These are phyloP conservation scores for Tipula unca DNA, from an alignment of 2,888 invertebrate species.

Conservation along the genomic window DNA sequence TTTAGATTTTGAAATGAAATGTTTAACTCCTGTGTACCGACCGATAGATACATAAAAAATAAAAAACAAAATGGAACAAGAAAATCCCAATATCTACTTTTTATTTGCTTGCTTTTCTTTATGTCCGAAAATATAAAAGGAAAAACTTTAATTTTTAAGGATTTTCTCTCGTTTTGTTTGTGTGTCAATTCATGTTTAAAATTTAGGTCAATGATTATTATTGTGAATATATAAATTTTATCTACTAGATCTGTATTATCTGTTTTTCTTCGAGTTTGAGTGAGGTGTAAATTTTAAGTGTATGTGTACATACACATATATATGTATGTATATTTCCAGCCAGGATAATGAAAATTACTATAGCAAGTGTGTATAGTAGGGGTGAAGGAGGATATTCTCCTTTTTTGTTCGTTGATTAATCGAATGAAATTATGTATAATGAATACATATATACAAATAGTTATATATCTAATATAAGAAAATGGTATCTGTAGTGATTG, in stretches of 20 bases:
- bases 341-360: no score
- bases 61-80: neutral
- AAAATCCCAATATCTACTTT: neutral
- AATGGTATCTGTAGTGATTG: no score
- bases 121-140: neutral
- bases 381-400: no score
- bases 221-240: neutral
- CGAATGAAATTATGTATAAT: no score
- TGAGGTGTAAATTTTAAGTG: neutral
- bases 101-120: neutral
- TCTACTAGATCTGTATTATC: neutral
- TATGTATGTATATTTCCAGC: no score
- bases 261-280: neutral
- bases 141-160: neutral
- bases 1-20: neutral
- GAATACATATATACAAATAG: no score
- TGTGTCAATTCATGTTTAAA: constrained; percentile 14
- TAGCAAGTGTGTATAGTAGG: no score
- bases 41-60: neutral
- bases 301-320: no score
- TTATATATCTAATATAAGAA: no score
- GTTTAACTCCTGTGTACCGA: neutral
- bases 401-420: no score
- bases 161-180: neutral
- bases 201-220: neutral